phyloP scores from a whole-genome alignment of 2,888 invertebrate genomes.

The Temnothorax ravouxi region DNA sequence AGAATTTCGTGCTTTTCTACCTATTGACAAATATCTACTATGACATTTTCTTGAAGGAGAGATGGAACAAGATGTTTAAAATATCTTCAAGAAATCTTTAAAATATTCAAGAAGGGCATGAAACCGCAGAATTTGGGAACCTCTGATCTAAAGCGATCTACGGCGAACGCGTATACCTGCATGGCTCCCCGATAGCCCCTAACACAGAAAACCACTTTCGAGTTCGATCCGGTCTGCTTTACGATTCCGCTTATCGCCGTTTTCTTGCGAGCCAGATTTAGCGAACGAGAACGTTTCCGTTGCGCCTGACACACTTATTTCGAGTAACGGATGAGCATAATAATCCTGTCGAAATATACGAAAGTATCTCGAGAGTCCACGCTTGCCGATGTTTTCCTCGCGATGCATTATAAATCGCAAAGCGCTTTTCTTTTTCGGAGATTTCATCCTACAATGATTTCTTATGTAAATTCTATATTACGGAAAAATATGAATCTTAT shows the following conservation, averaged over 20 bases:
- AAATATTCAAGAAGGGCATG: background rate
- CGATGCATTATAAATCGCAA: background rate
- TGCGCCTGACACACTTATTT: conserved; percentile 28
- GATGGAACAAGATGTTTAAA: background rate
- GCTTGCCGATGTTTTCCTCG: background rate
- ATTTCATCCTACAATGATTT: background rate
- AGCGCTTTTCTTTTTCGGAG: conserved; percentile 8
- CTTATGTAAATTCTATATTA: conserved; percentile 9
- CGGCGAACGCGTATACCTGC: conserved; percentile 15
- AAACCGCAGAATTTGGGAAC: conserved; percentile 14
- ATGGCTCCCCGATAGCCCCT: conserved; percentile 15
- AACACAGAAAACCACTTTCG: conserved; percentile 52
- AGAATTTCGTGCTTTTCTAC: background rate
- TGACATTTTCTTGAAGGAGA: background rate
- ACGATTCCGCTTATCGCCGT: conserved; percentile 47
- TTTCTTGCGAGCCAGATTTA: conserved; percentile 27
- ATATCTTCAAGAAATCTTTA: background rate
- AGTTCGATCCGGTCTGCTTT: conserved; percentile 41
- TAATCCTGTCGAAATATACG: conserved; percentile 25
- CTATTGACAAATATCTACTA: background rate
- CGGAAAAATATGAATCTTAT: background rate
- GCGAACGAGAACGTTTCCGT: conserved; percentile 22
- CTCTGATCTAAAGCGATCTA: conserved; percentile 19
- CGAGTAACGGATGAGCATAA: conserved; percentile 10
- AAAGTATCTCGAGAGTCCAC: background rate